These are phyloP conservation scores for Indicator indicator DNA, from an alignment of 2,113 vertebrate species.

Conservation along the genomic window DNA sequence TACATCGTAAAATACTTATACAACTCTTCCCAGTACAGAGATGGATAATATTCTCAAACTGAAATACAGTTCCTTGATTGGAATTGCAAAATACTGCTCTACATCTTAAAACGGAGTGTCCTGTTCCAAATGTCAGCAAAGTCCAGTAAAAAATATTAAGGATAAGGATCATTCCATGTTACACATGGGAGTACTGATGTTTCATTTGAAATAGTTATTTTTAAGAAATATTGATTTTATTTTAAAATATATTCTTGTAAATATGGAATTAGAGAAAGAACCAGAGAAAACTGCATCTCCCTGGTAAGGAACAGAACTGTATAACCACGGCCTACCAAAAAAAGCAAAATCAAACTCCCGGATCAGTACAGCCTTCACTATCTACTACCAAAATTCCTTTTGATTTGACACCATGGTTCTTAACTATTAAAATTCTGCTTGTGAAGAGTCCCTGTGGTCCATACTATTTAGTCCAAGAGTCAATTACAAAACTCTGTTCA, in stretches of 20 bases:
- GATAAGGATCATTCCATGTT: not conserved
- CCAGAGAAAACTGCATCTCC: not conserved
- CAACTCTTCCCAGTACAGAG: not conserved
- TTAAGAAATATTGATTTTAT: not conserved
- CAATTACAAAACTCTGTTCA: no score
- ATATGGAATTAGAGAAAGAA: not conserved
- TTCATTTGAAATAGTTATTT: not conserved
- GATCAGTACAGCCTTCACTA: not conserved
- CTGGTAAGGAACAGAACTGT: not conserved
- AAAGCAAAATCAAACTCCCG: not conserved
- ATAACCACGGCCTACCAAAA: not conserved
- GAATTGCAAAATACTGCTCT: not conserved
- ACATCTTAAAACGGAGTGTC: not conserved
- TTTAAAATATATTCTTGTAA: not conserved
- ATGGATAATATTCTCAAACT: not conserved
- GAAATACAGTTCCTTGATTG: not conserved
- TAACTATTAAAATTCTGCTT: not conserved
- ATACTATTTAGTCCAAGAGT: not conserved
- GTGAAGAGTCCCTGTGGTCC: not conserved
- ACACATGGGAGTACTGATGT: not conserved
- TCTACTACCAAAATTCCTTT: not conserved
- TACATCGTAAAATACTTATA: not conserved
- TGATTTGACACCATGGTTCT: not conserved
- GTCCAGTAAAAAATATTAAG: not conserved
- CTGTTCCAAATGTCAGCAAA: not conserved